Base-by-base conservation (phyloP, 2,888 invertebrate species). In the Coenonympha arcania region DNA sequence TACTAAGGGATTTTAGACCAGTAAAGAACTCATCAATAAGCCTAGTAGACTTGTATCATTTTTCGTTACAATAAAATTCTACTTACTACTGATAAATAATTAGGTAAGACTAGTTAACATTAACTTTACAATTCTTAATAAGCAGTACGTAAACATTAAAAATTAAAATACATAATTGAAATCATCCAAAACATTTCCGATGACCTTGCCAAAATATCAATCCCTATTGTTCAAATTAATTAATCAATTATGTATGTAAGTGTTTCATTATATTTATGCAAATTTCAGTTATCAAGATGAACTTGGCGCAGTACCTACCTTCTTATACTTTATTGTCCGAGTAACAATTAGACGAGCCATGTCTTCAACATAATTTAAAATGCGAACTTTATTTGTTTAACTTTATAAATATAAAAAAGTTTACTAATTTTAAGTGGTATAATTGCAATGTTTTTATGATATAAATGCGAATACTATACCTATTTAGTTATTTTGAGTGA, bases 241-340 rank as follows among this genome's bases (percentile, higher is more conserved):
- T 57, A 56, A 57, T 56, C 56, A 57, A 60, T 63, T 56, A 57
- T 59, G 55, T 59, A 62, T 58, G 58, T 60, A 59, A 59, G 59
- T 63, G 62, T 60, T 59, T 61, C 63, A 68, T 66, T 66, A 67
- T 68, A 64, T 63, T 63, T 60, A 71, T 72, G 68, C 68, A 65
- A 72, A 71, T 71, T 51, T 53, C 50, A 56, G 50, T 68, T 68
- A 70, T 71, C 70, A 67, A 63, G 69, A 71, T 71, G 69, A 69
- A 66, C 64, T 67, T 67, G 66, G 56, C 57, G 58, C 59, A 52
- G 55, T 41, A 51, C 36, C 36, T 36, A 36, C 52, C 53, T 65
- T 65, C 69, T 69, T 69, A 66, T 70, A 36, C 52, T 54, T 65
- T 65, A 69, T 69, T 69, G 66, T 70, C 60, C 59, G 54, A 57